A percentile compares a stretch with the other conserved stretches of the same genome.
Evolutionary conservation across 2,888 invertebrate genomes (phyloP).

Genomic region (Dasysyrphus tricinctus): DNA sequence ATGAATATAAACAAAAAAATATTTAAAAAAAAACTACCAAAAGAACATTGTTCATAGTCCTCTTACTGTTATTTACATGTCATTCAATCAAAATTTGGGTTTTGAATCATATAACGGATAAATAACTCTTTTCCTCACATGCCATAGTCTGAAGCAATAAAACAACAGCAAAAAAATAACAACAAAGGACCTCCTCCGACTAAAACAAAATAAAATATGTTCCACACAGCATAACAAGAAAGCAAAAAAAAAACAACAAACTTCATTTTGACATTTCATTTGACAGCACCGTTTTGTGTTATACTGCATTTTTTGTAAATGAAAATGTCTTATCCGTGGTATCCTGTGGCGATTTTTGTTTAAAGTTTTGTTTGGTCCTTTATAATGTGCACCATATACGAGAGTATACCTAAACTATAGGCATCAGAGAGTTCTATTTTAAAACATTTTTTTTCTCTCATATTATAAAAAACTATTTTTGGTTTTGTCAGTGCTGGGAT

Average conservation of each 20-base stretch:
- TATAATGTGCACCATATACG: neutral
- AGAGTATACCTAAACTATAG: neutral
- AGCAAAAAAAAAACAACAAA: slow-evolving; percentile 44
- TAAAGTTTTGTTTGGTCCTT: slow-evolving; percentile 44
- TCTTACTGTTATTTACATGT: slow-evolving; percentile 50
- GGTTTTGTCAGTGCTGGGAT: slow-evolving; percentile 17
- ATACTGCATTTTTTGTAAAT: slow-evolving; percentile 62
- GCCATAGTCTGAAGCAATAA: slow-evolving; percentile 1
- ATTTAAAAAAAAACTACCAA: neutral
- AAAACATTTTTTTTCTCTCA: neutral
- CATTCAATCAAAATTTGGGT: slow-evolving; percentile 61
- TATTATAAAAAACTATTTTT: slow-evolving; percentile 11
- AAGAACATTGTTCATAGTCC: slow-evolving; percentile 14
- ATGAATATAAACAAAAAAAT: neutral
- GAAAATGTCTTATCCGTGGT: slow-evolving; percentile 73
- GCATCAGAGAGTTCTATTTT: slow-evolving; percentile 39
- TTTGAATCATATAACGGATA: slow-evolving; percentile 42
- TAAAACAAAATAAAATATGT: slow-evolving; percentile 44
- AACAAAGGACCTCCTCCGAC: slow-evolving; percentile 58
- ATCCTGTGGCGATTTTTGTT: slow-evolving; percentile 71
- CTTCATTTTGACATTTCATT: slow-evolving; percentile 72
- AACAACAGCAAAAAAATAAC: slow-evolving; percentile 24
- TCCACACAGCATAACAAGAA: neutral
- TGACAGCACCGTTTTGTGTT: slow-evolving; percentile 63
- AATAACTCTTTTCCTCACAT: slow-evolving; percentile 52